Evolutionary conservation across 2,113 vertebrate genomes (phyloP).

Genomic region (Oceanites oceanicus): DNA sequence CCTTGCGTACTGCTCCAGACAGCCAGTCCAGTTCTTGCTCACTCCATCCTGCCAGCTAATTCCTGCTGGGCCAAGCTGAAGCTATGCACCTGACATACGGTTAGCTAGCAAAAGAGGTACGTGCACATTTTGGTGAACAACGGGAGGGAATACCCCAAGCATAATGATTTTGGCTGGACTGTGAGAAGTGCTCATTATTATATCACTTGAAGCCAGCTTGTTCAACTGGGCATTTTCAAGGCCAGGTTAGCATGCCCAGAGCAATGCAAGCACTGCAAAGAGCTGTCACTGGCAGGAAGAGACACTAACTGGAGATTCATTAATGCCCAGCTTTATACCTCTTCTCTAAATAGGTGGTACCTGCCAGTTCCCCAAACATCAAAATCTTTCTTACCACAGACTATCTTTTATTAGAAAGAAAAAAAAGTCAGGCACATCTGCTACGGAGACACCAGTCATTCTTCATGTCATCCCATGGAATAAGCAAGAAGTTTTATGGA

Average conservation of each 20-base stretch:
- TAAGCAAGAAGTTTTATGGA: background rate
- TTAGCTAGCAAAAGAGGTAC: background rate
- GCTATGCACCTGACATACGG: background rate
- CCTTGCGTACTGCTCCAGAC: background rate
- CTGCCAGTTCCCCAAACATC: background rate
- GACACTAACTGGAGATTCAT: background rate
- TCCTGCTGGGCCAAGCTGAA: background rate
- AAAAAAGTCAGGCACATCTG: background rate
- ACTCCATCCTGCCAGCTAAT: conserved; percentile 13
- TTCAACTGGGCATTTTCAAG: background rate
- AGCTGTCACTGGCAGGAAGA: background rate
- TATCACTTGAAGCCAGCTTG: background rate
- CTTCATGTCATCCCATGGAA: background rate
- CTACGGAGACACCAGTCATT: background rate
- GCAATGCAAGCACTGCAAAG: background rate
- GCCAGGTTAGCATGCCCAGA: background rate
- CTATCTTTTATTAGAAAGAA: background rate
- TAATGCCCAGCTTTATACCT: background rate
- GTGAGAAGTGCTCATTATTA: background rate
- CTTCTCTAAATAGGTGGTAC: background rate
- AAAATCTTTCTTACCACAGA: background rate
- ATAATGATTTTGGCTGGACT: conserved; percentile 9
- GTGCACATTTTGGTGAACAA: background rate
- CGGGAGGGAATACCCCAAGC: conserved; percentile 28
- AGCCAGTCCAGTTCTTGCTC: background rate